Base-by-base conservation (phyloP, 2,888 invertebrate genomes). In the Entomobrya multifasciata region DNA sequence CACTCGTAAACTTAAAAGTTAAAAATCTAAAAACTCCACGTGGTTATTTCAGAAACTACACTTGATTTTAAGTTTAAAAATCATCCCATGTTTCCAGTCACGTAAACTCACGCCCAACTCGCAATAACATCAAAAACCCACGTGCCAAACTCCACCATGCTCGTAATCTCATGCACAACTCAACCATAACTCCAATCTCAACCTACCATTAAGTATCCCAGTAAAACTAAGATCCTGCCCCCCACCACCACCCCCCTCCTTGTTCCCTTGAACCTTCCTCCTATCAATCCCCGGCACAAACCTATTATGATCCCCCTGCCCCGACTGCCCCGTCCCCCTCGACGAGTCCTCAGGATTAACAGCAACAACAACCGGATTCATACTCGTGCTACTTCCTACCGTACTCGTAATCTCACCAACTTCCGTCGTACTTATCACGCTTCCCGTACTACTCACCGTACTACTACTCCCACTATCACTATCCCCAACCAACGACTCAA, bases 181-280 rank as follows among this genome's bases (percentile, higher is more conserved):
- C 55, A 55, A n/a, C n/a, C 6, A 57, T 11, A 57, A 20, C 3
- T 20, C 20, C n/a, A 10, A 57, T 57, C 25, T 36, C 25, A 74
- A 74, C 80, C 47, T n/a, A 82, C 82, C 82, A 82, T 82, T 82
- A 20, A 82, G 47, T 22, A 82, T 44, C 41, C 82, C 72, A 74
- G 57, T 82, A 41, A 82, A 74, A n/a, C 80, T 81, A 27, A 80
- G 52, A 44, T 81, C 81, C 15, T 70, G 25, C 25, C 4, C 17
- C 1, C 49, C 65, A 11, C 27, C 65, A n/a, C 47, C 70, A 55
- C 36, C 41, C 36, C 36, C 41, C 36, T 13, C 4, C 36, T 36
- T 20, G 10, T 1, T 2, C 41, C 44, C 79, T n/a, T n/a, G n/a
- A 20, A 65, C 79, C 22, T 79, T 79, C 65, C 79, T 79, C 79